phyloP scores from a whole-genome alignment of 2,113 vertebrate genomes.

The Podarcis cretensis region DNA sequence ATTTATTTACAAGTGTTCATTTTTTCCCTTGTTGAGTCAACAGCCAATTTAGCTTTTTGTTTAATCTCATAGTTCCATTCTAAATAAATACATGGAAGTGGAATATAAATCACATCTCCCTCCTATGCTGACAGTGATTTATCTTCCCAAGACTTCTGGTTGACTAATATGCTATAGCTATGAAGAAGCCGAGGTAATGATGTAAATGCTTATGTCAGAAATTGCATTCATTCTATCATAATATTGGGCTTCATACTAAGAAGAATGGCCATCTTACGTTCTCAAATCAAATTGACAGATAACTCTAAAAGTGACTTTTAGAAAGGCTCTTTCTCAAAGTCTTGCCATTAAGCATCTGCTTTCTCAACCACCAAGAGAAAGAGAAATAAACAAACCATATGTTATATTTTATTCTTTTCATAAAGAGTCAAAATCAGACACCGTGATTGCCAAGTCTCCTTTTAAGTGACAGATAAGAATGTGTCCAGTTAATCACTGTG shows the following conservation, averaged over 20 bases:
- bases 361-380: slow-evolving; percentile 16
- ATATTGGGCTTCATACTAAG: slow-evolving; percentile 24
- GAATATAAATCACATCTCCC: slow-evolving; percentile 30
- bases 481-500: background rate
- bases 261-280: slow-evolving; percentile 1
- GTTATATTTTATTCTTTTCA: slow-evolving; percentile 5
- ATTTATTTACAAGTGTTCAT: slow-evolving; percentile 11
- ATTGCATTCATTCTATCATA: slow-evolving; percentile 32
- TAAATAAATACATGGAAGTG: slow-evolving; percentile 35
- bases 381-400: slow-evolving; percentile 21
- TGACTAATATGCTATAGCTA: slow-evolving; percentile 30
- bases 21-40: slow-evolving; percentile 8
- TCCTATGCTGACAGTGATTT: slow-evolving; percentile 25
- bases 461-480: background rate
- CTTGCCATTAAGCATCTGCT: slow-evolving; percentile 27
- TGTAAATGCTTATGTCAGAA: slow-evolving; percentile 38
- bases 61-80: slow-evolving; percentile 31
- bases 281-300: slow-evolving; percentile 15
- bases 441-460: background rate
- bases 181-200: slow-evolving; percentile 36
- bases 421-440: background rate
- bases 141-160: slow-evolving; percentile 7
- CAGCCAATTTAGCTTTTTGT: slow-evolving; percentile 38
- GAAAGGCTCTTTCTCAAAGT: slow-evolving; percentile 22
- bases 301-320: slow-evolving; percentile 22